Evolutionary conservation across 2,113 vertebrate species (phyloP).

Genomic region (Rostratula benghalensis): DNA sequence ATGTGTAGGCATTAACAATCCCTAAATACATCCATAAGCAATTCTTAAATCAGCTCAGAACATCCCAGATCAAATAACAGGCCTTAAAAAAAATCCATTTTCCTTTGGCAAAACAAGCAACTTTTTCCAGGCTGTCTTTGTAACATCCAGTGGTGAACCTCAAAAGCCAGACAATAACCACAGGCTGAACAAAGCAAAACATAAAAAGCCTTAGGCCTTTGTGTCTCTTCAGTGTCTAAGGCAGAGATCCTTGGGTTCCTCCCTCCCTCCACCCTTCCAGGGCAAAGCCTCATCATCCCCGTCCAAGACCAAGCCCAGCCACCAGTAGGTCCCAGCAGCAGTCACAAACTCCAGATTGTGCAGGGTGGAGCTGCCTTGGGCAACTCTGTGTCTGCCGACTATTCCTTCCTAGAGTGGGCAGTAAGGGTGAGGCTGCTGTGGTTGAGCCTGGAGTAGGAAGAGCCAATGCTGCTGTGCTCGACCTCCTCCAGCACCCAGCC

Average conservation of each 20-base stretch:
- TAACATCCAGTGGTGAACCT: neutral
- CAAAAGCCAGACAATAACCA: slow-evolving; percentile 3
- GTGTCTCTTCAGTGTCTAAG: neutral
- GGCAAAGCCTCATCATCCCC: neutral
- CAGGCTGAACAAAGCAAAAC: neutral
- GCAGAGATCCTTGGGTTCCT: neutral
- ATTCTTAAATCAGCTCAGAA: neutral
- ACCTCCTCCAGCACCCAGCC: fast-evolving
- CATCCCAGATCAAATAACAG: neutral
- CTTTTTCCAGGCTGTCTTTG: neutral
- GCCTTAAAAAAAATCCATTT: neutral
- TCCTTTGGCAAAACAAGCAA: neutral
- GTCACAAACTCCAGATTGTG: neutral
- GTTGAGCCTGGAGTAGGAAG: neutral
- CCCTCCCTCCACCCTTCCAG: neutral
- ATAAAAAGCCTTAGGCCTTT: neutral
- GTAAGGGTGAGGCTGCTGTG: neutral
- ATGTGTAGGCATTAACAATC: neutral
- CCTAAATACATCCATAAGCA: neutral
- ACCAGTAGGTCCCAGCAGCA: neutral
- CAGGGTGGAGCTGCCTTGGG: neutral
- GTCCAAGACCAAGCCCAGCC: neutral
- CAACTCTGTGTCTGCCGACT: neutral
- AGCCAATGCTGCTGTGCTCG: fast-evolving
- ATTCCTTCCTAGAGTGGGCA: neutral